These are phyloP conservation scores for Pantelozetes paolii DNA, from an alignment of 2,888 invertebrate species.

Conservation along the genomic window DNA sequence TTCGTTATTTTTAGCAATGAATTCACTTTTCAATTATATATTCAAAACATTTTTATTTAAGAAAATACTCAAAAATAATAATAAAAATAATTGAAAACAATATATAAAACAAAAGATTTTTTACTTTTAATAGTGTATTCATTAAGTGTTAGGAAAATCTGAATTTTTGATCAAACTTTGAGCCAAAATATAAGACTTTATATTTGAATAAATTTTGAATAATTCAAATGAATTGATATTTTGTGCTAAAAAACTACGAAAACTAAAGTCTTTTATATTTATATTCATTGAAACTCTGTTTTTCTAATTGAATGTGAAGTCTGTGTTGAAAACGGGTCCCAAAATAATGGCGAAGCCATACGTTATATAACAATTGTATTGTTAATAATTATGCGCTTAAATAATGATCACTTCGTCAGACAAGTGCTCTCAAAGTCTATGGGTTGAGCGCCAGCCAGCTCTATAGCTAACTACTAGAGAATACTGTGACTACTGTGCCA, in stretches of 20 bases:
- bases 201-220: too few species aligned
- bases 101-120: too few species aligned
- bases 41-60: too few species aligned
- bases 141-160: too few species aligned
- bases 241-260: not conserved
- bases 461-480: not conserved
- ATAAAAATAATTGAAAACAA: too few species aligned
- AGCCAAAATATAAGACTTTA: too few species aligned
- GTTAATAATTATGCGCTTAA: constrained; percentile 30
- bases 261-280: not conserved
- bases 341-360: constrained; percentile 21
- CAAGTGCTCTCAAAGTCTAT: constrained; percentile 6
- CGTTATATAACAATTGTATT: not conserved
- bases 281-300: not conserved
- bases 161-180: too few species aligned
- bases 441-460: not conserved
- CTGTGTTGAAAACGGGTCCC: constrained; percentile 13
- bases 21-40: too few species aligned
- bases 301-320: constrained; percentile 20
- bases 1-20: not conserved
- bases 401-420: constrained; percentile 34
- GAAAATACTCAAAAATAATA: too few species aligned
- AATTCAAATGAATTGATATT: not conserved
- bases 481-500: too few species aligned
- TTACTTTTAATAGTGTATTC: too few species aligned